Conservation (phyloP, 2,888 invertebrate species). For the Rugalucina vietnamica region DNA sequence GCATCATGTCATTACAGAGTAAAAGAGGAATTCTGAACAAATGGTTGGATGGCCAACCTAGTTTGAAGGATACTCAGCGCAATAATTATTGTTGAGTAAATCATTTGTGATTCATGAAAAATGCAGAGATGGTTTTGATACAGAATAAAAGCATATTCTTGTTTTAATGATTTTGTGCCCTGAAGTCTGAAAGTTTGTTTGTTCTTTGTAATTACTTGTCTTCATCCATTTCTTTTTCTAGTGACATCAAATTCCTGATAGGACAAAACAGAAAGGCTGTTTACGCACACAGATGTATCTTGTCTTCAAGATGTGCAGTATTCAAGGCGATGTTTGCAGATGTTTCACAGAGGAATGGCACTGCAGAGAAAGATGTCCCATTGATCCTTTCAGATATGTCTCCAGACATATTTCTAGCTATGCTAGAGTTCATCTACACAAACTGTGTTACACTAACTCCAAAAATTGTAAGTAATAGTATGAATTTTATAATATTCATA, state of each 20-base stretch:
- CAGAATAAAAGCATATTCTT: too few species aligned
- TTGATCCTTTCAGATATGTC: constrained; percentile 81
- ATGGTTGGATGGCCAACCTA: too few species aligned
- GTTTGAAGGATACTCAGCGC: too few species aligned
- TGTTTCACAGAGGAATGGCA: constrained; percentile 67
- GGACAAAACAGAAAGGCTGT: constrained; percentile 79
- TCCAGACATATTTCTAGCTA: constrained; percentile 79
- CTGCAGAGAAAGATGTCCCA: constrained; percentile 77
- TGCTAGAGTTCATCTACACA: constrained; percentile 82
- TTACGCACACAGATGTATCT: constrained; percentile 79
- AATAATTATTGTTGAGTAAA: too few species aligned
- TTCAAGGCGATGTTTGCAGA: constrained; percentile 82
- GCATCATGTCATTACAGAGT: too few species aligned
- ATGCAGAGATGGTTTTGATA: too few species aligned
- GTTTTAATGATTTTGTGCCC: too few species aligned
- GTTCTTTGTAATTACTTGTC: too few species aligned
- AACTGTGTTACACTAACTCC: constrained; percentile 80
- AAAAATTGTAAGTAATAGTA: constrained; percentile 76
- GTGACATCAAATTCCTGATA: constrained; percentile 82
- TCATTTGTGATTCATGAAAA: too few species aligned
- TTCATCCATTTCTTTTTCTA: constrained; percentile 54
- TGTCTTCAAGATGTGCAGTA: constrained; percentile 81
- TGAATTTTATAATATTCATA: too few species aligned
- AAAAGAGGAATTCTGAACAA: too few species aligned
- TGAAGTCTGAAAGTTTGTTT: too few species aligned